Base-by-base conservation (phyloP, 1,140 invertebrate genomes). In the Hylaeus volcanicus region DNA sequence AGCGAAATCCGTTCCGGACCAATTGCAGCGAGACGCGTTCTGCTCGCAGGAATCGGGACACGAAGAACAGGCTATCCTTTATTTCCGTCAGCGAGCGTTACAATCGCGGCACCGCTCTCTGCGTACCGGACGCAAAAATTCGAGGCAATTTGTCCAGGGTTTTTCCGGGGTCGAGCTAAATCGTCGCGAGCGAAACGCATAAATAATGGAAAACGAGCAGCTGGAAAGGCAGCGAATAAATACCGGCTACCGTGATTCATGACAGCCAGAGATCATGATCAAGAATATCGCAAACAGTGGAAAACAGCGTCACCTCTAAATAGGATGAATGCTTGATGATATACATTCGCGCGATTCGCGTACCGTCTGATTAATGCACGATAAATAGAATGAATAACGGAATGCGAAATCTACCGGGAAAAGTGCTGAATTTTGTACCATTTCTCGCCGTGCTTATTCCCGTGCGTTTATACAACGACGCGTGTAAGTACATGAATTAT, bases 181-280 rank as follows among this genome's bases (percentile, higher is more conserved):
- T 72, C 4, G 69, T 5, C 1, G 4, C 14, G 45, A 14, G 45
- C 15, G 6, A 58, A 51, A 39, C 9, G 61, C 43, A 43, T 56
- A 66, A 74, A 74, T 66, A 73, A 74, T 15, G 61, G n/a, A 55
- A 51, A 43, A 48, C 26, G 14, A 2, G 45, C 60, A n/a, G 37
- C 14, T 5, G 41, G 1, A 15, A 41, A 15, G 53, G 8, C 41
- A 45, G n/a, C n/a, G 56, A 12, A 45, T 39, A 73, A 73, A 73
- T 68, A 12, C 58, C 43, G 5, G 14, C 3, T 5, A 51, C 26
- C 6, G 60, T 72, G 60, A 79, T 65, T 73, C 69, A 26, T 26
- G 61, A 41, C 39, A 37, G 43, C 5, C 37, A n/a, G 51, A 48
- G 69, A 65, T 72, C 51, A 11, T 51, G 43, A 65, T 56, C 61